Percentiles rank a stretch among this genome's conserved stretches.
phyloP scores from a whole-genome alignment of 2,797 vertebrate species.

The Alectoris magna region DNA sequence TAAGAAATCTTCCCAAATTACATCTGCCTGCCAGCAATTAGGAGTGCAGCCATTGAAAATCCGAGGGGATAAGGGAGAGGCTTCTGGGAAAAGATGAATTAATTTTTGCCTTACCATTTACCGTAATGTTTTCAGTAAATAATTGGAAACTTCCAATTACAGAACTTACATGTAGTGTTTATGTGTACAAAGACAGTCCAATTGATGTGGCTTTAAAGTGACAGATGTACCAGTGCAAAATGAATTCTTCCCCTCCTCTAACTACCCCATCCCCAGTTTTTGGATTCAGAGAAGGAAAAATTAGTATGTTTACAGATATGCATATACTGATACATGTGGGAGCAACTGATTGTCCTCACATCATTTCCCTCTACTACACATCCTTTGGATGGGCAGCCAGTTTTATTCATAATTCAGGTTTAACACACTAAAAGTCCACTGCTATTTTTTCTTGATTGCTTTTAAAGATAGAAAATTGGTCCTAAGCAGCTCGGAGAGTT shows the following conservation, averaged over 20 bases:
- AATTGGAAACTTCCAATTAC: not conserved
- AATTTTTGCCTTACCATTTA: slow-evolving; percentile 5
- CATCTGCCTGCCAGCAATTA: slow-evolving; percentile 10
- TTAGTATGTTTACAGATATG: not conserved
- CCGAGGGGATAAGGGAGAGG: not conserved
- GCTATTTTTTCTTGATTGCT: slow-evolving; percentile 25
- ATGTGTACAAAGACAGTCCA: not conserved
- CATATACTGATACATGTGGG: not conserved
- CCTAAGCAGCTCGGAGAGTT: not conserved
- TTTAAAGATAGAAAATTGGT: slow-evolving; percentile 26
- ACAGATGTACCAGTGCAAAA: not conserved
- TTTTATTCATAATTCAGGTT: not conserved
- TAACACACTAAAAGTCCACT: not conserved
- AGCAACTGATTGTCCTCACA: not conserved
- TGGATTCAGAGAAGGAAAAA: not conserved
- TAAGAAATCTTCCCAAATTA: not conserved
- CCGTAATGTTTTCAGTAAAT: not conserved
- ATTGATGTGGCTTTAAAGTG: not conserved
- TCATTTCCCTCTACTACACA: not conserved
- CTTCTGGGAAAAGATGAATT: slow-evolving; percentile 16
- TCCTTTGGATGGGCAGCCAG: not conserved
- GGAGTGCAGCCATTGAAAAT: not conserved
- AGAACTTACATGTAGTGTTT: not conserved
- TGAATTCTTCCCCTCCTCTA: not conserved
- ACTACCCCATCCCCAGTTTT: not conserved